These are phyloP conservation scores for Porites evermanni DNA, from an alignment of 92 coral and sea anemone species.

Conservation along the genomic window DNA sequence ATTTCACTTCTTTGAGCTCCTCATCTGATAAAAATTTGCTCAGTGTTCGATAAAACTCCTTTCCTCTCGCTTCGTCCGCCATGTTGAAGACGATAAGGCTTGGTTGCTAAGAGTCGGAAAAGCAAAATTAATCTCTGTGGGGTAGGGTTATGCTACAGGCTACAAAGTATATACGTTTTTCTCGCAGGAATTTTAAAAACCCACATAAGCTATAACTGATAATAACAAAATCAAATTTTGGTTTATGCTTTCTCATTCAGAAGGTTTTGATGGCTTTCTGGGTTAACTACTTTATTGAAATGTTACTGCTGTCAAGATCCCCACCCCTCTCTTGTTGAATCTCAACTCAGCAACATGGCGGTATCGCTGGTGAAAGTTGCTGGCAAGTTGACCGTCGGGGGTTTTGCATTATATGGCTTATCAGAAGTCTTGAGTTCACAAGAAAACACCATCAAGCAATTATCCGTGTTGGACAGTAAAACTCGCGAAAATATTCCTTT, in stretches of 20 bases:
- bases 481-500: constrained; percentile 65
- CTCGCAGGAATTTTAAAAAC: neutral
- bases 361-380: constrained; percentile 62
- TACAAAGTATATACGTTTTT: no score
- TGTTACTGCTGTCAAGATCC: neutral
- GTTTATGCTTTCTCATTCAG: neutral
- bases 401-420: constrained; percentile 72
- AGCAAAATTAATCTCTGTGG: neutral
- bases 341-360: constrained; percentile 57
- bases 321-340: neutral
- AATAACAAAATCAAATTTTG: neutral
- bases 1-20: constrained; percentile 2
- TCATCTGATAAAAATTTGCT: constrained; percentile 14
- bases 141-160: neutral
- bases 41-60: constrained; percentile 5
- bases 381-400: constrained; percentile 74
- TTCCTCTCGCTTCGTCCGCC: constrained; percentile 45
- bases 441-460: constrained; percentile 66
- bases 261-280: neutral
- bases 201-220: neutral
- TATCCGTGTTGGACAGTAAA: constrained; percentile 49
- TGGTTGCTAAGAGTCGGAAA: constrained; percentile 7
- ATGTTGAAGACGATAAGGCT: constrained; percentile 49
- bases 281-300: neutral
- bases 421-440: constrained; percentile 80